Evolutionary conservation across 1,140 invertebrate species (phyloP).

Genomic region (Rhyzopertha dominica): DNA sequence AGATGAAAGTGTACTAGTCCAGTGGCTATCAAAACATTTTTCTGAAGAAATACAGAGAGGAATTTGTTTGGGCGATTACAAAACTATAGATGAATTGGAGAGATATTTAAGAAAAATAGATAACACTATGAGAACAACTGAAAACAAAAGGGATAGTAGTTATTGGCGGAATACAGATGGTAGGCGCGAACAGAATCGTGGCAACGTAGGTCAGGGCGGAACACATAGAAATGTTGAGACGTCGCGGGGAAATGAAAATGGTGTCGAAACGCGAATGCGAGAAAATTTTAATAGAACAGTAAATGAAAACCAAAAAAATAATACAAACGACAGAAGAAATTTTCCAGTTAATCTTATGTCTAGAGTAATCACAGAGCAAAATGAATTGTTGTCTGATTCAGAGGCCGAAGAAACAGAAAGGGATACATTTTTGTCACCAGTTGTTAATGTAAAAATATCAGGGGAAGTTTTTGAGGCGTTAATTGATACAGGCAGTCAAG

Average conservation of each 20-base stretch:
- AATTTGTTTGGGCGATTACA: not conserved
- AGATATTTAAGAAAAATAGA: slow-evolving; percentile 2
- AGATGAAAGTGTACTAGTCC: slow-evolving; percentile 7
- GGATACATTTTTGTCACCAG: too few relatives aligned
- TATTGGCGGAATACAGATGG: too few relatives aligned
- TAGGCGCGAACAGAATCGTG: too few relatives aligned
- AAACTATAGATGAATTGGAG: not conserved
- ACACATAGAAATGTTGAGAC: too few relatives aligned
- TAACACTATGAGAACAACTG: too few relatives aligned
- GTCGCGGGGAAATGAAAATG: not conserved
- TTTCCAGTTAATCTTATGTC: too few relatives aligned
- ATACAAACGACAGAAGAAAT: not conserved
- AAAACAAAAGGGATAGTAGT: too few relatives aligned
- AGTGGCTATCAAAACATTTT: slow-evolving; percentile 9
- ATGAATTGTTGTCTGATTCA: too few relatives aligned
- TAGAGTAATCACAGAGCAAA: too few relatives aligned
- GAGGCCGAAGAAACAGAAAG: not conserved
- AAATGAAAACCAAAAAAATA: not conserved
- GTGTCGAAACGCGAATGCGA: slow-evolving; percentile 6
- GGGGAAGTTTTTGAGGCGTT: too few relatives aligned
- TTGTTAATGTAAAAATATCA: too few relatives aligned
- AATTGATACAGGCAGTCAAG: slow-evolving; percentile 29
- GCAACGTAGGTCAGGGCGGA: too few relatives aligned
- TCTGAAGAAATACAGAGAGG: not conserved
- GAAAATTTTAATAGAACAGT: not conserved